Base-by-base conservation (phyloP, 2,113 vertebrate genomes). In the Aptenodytes patagonicus region DNA sequence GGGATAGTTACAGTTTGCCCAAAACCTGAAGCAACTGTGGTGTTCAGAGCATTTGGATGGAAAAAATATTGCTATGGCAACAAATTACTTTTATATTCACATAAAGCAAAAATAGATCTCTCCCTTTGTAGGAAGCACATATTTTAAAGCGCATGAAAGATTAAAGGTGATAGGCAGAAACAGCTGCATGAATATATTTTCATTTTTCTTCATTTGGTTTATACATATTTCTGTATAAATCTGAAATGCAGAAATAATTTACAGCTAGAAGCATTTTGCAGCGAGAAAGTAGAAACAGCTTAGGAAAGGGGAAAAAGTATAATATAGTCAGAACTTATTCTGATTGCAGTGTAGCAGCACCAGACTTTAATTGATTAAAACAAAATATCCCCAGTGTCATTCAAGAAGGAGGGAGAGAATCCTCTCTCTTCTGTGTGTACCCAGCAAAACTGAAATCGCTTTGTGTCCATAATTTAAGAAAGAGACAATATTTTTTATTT, bases 31-130 rank as follows among this genome's bases (percentile, higher is more conserved):
- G 81, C 91, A 97, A 97, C 93, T 95, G 83, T 95, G 42, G 57
- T 96, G 90, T 97, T 98, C 96, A 93, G 86, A 97, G 97, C 97
- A 97, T 87, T 96, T 87, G 96, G 95, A 95, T 95, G 81, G 95
- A 97, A 98, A 98, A 98, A 97, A 96, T 90, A 98, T 98, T 90
- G 58, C 98, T 97, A 98, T 98, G 98, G 98, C 82, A 98, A 98
- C 98, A 98, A 98, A 98, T 98, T 98, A 98, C 98, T 98, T 98
- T 98, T 97, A 97, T 98, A 98, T 95, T 98, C 97, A 93, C 97
- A 97, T 93, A 97, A 97, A 98, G 93, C 97, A 98, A 98, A 98
- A 98, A 98, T 98, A 98, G 98, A 97, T 96, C 76, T 87, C 91
- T 93, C 82, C 89, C 93, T 97, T 96, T 96, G 82, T 96, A 95